phyloP scores from a whole-genome alignment of 2,888 invertebrate genomes.

The Leucozona laternaria region DNA sequence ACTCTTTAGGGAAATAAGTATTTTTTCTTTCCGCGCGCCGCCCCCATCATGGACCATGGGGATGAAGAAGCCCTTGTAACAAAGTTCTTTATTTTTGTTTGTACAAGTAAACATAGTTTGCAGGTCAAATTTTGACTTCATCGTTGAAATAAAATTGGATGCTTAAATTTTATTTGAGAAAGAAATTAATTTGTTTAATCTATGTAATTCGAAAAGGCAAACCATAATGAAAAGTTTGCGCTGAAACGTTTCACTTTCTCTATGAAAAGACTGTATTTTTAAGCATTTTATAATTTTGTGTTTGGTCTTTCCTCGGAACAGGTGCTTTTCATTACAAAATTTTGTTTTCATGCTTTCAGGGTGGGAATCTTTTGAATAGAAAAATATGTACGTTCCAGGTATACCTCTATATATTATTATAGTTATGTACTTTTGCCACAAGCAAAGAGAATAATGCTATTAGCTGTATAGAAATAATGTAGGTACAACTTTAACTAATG shows the following conservation, averaged over 20 bases:
- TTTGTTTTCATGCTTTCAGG: slow-evolving; percentile 15
- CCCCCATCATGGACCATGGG: neutral
- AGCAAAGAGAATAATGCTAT: slow-evolving; percentile 1
- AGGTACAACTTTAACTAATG: slow-evolving; percentile 17
- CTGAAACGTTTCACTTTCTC: slow-evolving; percentile 3
- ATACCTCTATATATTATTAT: too few relatives aligned
- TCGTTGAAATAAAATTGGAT: slow-evolving; percentile 33
- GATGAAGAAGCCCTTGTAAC: neutral
- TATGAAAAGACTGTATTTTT: neutral
- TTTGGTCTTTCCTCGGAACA: neutral
- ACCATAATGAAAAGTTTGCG: slow-evolving; percentile 4
- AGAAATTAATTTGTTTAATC: slow-evolving; percentile 38
- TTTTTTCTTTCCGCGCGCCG: neutral
- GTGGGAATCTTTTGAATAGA: slow-evolving; percentile 8
- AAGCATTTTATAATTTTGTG: neutral
- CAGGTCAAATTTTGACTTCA: slow-evolving; percentile 39
- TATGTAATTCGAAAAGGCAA: neutral
- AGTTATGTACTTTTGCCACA: neutral
- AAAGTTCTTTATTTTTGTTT: slow-evolving; percentile 27
- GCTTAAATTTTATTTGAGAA: slow-evolving; percentile 38
- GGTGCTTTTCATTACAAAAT: slow-evolving; percentile 24
- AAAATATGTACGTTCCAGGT: neutral
- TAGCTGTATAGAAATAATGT: neutral
- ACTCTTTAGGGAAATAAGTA: slow-evolving; percentile 4
- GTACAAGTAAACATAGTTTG: slow-evolving; percentile 14